Percentiles rank a stretch among this genome's conserved stretches.
Conservation (phyloP, 1,140 invertebrate genomes). For the Brachionus plicatilis region DNA sequence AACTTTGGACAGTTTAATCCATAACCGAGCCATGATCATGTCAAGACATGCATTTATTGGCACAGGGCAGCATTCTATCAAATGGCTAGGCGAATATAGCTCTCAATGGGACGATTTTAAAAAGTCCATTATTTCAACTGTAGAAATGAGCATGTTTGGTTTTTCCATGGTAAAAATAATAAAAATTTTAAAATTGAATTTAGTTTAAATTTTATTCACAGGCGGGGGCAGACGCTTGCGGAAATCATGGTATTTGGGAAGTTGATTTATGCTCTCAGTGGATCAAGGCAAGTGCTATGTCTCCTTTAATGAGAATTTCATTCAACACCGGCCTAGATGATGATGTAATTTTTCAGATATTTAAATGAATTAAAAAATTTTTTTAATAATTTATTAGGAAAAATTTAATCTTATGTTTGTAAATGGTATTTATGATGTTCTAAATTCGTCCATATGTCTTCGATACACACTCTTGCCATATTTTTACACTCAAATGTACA, state of each 20-base stretch:
- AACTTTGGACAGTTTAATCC: constrained; percentile 9
- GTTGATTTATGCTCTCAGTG: not conserved
- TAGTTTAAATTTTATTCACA: not conserved
- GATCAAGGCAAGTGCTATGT: constrained; percentile 35
- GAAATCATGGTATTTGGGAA: not conserved
- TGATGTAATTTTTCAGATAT: not conserved
- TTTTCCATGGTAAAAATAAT: constrained; percentile 2
- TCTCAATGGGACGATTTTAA: constrained; percentile 17
- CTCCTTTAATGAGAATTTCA: constrained; percentile 14
- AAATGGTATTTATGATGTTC: not conserved
- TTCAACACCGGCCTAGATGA: not conserved
- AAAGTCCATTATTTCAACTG: constrained; percentile 18
- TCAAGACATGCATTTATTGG: constrained; percentile 35
- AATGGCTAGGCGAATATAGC: constrained; percentile 29
- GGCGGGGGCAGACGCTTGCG: constrained; percentile 13
- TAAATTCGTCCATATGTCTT: constrained; percentile 19
- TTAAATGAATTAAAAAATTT: not conserved
- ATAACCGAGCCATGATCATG: constrained; percentile 3
- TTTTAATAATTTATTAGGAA: not conserved
- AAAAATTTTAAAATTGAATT: not conserved
- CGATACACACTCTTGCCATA: constrained; percentile 73
- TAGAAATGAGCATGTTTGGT: constrained; percentile 37
- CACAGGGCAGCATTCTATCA: constrained; percentile 22
- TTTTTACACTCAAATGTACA: constrained; percentile 73
- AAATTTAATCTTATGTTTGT: constrained; percentile 2